Conservation (phyloP, 2,888 invertebrate species). For the Caenorhabditis plicata region DNA sequence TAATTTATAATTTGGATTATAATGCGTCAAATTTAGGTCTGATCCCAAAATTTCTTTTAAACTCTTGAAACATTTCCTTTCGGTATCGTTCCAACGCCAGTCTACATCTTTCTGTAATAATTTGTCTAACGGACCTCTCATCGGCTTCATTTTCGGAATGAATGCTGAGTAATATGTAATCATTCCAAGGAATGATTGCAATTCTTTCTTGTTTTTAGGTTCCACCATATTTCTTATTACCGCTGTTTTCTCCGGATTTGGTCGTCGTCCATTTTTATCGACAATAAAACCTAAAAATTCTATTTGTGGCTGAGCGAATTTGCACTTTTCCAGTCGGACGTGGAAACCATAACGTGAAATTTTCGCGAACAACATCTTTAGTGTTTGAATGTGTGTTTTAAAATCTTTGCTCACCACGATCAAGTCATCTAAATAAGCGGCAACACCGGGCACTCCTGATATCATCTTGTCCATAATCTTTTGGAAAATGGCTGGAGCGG, state of each 20-base stretch:
- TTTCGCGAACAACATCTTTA: slow-evolving; percentile 21
- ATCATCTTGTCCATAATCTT: too few relatives aligned
- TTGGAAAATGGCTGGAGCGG: too few relatives aligned
- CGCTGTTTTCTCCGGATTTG: slow-evolving; percentile 17
- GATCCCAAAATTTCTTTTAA: too few relatives aligned
- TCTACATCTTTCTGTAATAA: slow-evolving; percentile 17
- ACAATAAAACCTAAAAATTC: slow-evolving; percentile 28
- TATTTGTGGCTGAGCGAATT: slow-evolving; percentile 4
- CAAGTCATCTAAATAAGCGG: slow-evolving; percentile 53
- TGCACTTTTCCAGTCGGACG: slow-evolving; percentile 22
- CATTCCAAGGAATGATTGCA: slow-evolving; percentile 43
- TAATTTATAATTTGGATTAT: too few relatives aligned
- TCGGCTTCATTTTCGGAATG: slow-evolving; percentile 25
- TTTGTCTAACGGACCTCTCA: slow-evolving; percentile 29
- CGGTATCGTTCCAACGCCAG: slow-evolving; percentile 26
- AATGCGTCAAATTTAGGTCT: too few relatives aligned
- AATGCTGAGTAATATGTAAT: slow-evolving; percentile 41
- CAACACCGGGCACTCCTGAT: too few relatives aligned
- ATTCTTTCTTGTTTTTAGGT: slow-evolving; percentile 16
- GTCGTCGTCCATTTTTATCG: slow-evolving; percentile 1
- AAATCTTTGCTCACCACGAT: slow-evolving; percentile 25
- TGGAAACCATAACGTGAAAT: neutral
- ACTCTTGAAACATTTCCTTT: slow-evolving; percentile 23
- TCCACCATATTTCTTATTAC: slow-evolving; percentile 6
- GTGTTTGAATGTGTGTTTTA: slow-evolving; percentile 23